These are phyloP conservation scores for Allygus modestus DNA, from an alignment of 2,888 invertebrate genomes.

Conservation along the genomic window DNA sequence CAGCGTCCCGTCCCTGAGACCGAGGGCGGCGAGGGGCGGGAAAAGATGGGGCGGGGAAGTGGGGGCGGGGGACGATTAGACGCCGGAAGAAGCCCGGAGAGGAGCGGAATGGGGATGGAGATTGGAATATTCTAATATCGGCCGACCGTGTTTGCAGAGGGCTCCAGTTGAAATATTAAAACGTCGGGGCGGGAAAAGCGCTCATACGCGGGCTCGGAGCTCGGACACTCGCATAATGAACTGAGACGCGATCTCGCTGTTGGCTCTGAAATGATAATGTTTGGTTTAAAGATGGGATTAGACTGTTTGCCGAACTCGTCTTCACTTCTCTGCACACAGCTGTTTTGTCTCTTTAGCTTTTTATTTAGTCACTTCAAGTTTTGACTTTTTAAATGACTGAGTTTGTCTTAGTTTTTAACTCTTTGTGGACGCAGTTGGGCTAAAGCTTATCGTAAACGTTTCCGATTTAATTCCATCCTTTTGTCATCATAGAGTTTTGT, in stretches of 20 bases:
- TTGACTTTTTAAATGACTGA: constrained; percentile 13
- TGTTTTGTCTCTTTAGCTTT: constrained; percentile 32
- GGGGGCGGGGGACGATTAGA: constrained; percentile 14
- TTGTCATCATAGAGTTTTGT: no score
- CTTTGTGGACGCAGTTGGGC: background rate
- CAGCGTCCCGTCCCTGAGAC: constrained; percentile 74
- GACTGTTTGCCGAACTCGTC: constrained; percentile 43
- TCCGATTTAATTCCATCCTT: background rate
- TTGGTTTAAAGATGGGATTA: constrained; percentile 53
- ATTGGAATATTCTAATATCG: constrained; percentile 72
- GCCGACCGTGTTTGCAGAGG: constrained; percentile 70
- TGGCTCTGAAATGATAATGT: constrained; percentile 23
- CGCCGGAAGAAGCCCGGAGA: constrained; percentile 52
- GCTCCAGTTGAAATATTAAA: constrained; percentile 72
- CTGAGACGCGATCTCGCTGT: constrained; percentile 52
- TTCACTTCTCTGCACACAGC: constrained; percentile 40
- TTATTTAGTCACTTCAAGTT: constrained; percentile 28
- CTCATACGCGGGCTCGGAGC: constrained; percentile 48
- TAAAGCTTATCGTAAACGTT: background rate
- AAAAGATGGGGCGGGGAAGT: background rate
- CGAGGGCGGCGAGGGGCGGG: background rate
- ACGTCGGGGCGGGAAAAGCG: constrained; percentile 65
- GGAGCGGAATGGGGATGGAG: constrained; percentile 65
- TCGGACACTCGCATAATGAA: constrained; percentile 64
- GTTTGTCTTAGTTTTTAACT: background rate